Evolutionary conservation across 2,113 vertebrate genomes (phyloP), one percentile per base, ranked within the genome.

Genomic region (Struthidea cinerea): DNA sequence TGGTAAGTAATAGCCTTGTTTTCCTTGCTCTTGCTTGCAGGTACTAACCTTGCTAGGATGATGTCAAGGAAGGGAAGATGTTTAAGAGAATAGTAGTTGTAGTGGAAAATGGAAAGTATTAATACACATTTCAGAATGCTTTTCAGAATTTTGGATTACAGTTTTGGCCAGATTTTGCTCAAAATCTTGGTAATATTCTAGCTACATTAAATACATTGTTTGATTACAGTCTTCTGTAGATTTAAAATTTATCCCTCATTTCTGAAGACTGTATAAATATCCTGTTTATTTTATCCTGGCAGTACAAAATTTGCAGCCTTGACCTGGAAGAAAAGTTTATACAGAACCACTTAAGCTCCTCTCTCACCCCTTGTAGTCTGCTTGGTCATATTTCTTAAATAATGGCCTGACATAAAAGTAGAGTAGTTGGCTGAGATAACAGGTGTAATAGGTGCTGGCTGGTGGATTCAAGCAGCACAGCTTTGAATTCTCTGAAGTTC

Each of bases 1-100:
- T 99, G 98, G 99, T 99, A 30, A 96, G 98, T 95, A 23, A n/a
- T 37, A 56, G 35, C 12, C 26, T 89, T 42, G 8, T 35, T 71
- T 74, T 81, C n/a, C 30, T 37, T 89, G 73, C 37, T 77, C 30
- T 50, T 88, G 39, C 19, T 84, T 93, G 74, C n/a, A 61, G 39
- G 17, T 55, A 9, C 41, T 80, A 9, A 18, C 18, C 32, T 52
- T 53, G 22, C 35, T 84, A 22, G 46, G n/a, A 67, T 82, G 27
- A 35, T 86, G 27, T 39, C 77, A 77, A 57, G 41, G 37, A 87
- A 59, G 27, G 26, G 16, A 75, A 42, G 61, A 28, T 65, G 16
- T 33, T 70, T 55, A 71, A 77, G n/a, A 46, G 50, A 52, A 21
- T 32, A 75, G n/a, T 32, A 52, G 37, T 78, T 70, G 27, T 22